Conservation (phyloP, 2,113 vertebrate species). For the Malaclemys terrapin region DNA sequence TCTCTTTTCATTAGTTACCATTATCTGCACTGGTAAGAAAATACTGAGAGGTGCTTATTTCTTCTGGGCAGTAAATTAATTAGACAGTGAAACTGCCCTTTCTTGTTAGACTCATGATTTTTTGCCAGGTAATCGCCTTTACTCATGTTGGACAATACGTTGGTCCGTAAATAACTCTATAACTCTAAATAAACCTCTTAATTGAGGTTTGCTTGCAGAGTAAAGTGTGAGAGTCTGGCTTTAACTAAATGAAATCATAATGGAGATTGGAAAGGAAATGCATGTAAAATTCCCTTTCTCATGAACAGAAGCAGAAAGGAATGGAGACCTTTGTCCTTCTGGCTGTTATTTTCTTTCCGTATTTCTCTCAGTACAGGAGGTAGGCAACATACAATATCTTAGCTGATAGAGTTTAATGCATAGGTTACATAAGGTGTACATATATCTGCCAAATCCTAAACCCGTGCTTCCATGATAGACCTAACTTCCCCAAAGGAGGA, state of each 20-base stretch:
- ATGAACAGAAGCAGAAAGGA: not conserved
- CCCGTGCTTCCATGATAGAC: not conserved
- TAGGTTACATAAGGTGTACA: not conserved
- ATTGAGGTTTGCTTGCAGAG: not conserved
- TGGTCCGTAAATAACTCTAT: not conserved
- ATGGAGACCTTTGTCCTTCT: not conserved
- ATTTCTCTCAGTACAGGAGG: not conserved
- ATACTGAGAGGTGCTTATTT: fast-evolving
- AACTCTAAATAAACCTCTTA: not conserved
- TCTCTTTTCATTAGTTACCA: not conserved
- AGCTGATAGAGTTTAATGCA: not conserved
- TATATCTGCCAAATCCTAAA: not conserved
- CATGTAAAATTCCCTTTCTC: conserved; percentile 26
- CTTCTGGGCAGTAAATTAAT: not conserved
- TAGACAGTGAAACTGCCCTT: not conserved
- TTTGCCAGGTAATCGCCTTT: not conserved
- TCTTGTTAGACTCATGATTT: not conserved
- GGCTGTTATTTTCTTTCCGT: not conserved
- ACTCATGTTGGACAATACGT: not conserved
- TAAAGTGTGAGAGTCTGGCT: not conserved
- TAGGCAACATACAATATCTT: fast-evolving
- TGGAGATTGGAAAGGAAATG: conserved; percentile 18
- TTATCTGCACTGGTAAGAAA: fast-evolving
- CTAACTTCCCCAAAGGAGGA: not conserved
- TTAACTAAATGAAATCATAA: conserved; percentile 36